Percentiles rank a stretch among this genome's conserved stretches.
phyloP scores from a whole-genome alignment of 2,888 invertebrate species.

The Eupeodes luniger region DNA sequence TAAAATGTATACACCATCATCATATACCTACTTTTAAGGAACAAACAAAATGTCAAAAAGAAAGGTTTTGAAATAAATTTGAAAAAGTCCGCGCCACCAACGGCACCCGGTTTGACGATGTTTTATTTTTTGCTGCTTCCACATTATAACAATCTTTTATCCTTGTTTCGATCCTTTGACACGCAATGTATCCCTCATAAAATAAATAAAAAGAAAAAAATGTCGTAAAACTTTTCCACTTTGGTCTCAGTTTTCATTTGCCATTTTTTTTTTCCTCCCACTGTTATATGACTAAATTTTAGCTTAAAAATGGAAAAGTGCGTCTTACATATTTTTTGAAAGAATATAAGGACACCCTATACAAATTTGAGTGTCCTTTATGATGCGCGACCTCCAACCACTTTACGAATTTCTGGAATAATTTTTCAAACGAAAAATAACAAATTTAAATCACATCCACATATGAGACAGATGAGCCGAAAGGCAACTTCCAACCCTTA shows the following conservation, averaged over 20 bases:
- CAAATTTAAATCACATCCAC: slow-evolving; percentile 70
- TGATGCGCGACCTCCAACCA: slow-evolving; percentile 71
- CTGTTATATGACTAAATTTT: slow-evolving; percentile 38
- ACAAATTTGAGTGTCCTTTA: slow-evolving; percentile 69
- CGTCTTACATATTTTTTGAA: slow-evolving; percentile 51
- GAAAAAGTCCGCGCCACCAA: slow-evolving; percentile 18
- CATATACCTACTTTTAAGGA: neutral
- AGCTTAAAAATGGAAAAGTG: slow-evolving; percentile 54
- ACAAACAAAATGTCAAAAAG: slow-evolving; percentile 18
- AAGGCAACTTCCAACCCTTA: no score
- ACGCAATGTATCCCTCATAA: slow-evolving; percentile 74
- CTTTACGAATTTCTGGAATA: slow-evolving; percentile 5
- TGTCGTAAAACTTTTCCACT: slow-evolving; percentile 71
- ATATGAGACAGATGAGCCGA: slow-evolving; percentile 61
- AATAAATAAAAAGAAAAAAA: slow-evolving; percentile 43
- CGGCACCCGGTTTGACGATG: slow-evolving; percentile 16
- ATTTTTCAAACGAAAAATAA: slow-evolving; percentile 43
- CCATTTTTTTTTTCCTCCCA: neutral
- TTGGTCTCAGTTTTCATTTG: slow-evolving; percentile 30
- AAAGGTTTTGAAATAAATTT: slow-evolving; percentile 60
- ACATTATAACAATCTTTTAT: slow-evolving; percentile 73
- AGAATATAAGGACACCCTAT: slow-evolving; percentile 37
- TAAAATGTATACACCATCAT: slow-evolving; percentile 11
- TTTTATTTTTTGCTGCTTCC: slow-evolving; percentile 33
- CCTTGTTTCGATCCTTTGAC: slow-evolving; percentile 73